Conservation (phyloP, 1,140 invertebrate genomes). For the Eufriesea mexicana region DNA sequence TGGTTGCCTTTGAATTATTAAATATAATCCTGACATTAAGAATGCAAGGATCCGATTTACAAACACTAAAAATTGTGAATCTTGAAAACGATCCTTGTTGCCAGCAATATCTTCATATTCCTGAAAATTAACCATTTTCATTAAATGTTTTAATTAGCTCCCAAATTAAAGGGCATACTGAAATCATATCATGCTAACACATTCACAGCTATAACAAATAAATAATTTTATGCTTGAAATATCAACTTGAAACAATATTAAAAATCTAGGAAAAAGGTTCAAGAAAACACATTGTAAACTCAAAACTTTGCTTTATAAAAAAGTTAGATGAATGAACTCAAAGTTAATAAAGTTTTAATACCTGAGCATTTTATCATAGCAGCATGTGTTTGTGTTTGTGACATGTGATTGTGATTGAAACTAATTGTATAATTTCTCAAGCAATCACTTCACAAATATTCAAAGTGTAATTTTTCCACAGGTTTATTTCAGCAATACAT, state of each 20-base stretch:
- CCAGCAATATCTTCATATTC: slow-evolving; percentile 86
- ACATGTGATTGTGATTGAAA: not conserved
- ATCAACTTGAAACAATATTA: not conserved
- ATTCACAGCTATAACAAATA: not conserved
- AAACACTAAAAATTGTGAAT: slow-evolving; percentile 98
- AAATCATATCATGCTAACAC: not conserved
- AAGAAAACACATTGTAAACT: not conserved
- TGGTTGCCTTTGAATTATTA: slow-evolving; percentile 86
- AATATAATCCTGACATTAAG: slow-evolving; percentile 86
- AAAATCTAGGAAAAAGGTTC: not conserved
- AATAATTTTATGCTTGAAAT: not conserved
- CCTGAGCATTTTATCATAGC: not conserved
- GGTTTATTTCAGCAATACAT: not conserved
- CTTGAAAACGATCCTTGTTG: slow-evolving; percentile 88
- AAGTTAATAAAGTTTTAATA: not conserved
- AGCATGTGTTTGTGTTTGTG: not conserved
- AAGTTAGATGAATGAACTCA: not conserved
- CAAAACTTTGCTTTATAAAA: slow-evolving; percentile 2
- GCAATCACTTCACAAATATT: not conserved
- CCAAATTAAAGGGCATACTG: not conserved
- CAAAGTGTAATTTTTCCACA: not conserved
- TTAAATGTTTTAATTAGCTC: not conserved
- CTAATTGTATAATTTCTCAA: not conserved
- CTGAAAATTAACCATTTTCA: slow-evolving; percentile 77
- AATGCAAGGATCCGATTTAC: slow-evolving; percentile 95